Base-by-base conservation (phyloP, 2,797 vertebrate species). In the Vultur gryphus region DNA sequence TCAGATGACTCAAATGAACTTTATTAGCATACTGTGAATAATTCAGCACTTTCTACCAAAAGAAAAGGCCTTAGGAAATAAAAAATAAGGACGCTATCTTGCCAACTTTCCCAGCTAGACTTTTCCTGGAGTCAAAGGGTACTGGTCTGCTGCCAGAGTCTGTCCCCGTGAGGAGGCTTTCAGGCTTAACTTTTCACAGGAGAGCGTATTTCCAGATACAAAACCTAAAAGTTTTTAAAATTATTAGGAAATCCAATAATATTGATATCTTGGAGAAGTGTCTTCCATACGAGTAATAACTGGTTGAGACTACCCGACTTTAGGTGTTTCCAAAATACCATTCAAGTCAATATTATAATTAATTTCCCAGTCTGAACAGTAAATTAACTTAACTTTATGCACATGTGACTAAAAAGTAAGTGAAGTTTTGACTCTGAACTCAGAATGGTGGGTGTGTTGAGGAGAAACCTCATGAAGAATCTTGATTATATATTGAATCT, bases 1-100 rank as follows among this genome's bases (percentile, higher is more conserved):
- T 93, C 51, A 77, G 78, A 91, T 91, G 59, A 89, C 59, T 87
- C 64, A 94, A 83, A 90, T 89, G 75, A 96, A 87, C 75, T 89
- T 96, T 85, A 92, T 95, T 92, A 80, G 55, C 64, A 92, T 87
- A 89, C 6, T 46, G 48, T 95, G 59, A 96, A 96, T 95, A 94
- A 96, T 96, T 93, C 78, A 95, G 4, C 37, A 41, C 13, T 70
- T 72, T 66, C 64, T 70, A 80, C 37, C 87, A 55, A 71, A 59
- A 70, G 25, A 79, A 94, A 92, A 80, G 10, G 26, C 90, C 64
- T 80, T 64, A 89, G 55, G 58, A 94, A 94, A 92, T 35, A 87
- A 20, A 67, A 87, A 94, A 80, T 70, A 67, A 82, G 20, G 67
- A 82, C 1, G 1, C 5, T 67, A 16, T 80, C 41, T 89, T 83